A percentile compares a stretch with the other conserved stretches of the same genome.
Conservation (phyloP, 2,797 vertebrate genomes). For the Enteromius fasciolatus region DNA sequence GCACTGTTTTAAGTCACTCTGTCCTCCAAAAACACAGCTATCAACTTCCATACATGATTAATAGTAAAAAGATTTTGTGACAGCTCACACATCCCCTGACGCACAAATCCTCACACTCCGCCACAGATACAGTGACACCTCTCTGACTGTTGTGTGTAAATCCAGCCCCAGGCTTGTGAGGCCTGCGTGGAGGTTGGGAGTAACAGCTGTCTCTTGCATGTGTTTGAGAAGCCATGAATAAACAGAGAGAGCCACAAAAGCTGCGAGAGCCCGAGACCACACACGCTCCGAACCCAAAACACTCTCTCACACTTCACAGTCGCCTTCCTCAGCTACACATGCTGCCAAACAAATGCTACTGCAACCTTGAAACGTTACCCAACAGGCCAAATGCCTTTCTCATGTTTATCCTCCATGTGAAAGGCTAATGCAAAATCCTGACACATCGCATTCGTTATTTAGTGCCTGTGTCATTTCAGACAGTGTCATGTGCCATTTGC, state of each 20-base stretch:
- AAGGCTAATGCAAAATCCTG: constrained; percentile 16
- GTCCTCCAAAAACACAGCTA: background rate
- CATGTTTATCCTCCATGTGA: constrained; percentile 35
- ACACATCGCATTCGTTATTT: constrained; percentile 5
- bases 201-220: constrained; percentile 62
- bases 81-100: background rate
- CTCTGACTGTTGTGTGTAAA: constrained; percentile 38
- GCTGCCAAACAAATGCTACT: constrained; percentile 61
- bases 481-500: background rate
- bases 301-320: constrained; percentile 47
- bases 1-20: background rate
- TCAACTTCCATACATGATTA: background rate
- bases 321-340: constrained; percentile 36
- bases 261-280: constrained; percentile 57
- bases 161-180: constrained; percentile 50
- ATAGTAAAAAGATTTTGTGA: background rate
- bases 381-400: constrained; percentile 28
- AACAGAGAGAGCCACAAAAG: constrained; percentile 60
- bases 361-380: constrained; percentile 50
- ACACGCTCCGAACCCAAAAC: constrained; percentile 43
- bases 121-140: constrained; percentile 11
- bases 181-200: constrained; percentile 44
- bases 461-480: constrained; percentile 1
- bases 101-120: background rate
- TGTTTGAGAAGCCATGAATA: constrained; percentile 60